Evolutionary conservation across 2,797 vertebrate genomes (phyloP), one percentile per base, ranked within the genome.

Genomic region (Hipposideros larvatus): DNA sequence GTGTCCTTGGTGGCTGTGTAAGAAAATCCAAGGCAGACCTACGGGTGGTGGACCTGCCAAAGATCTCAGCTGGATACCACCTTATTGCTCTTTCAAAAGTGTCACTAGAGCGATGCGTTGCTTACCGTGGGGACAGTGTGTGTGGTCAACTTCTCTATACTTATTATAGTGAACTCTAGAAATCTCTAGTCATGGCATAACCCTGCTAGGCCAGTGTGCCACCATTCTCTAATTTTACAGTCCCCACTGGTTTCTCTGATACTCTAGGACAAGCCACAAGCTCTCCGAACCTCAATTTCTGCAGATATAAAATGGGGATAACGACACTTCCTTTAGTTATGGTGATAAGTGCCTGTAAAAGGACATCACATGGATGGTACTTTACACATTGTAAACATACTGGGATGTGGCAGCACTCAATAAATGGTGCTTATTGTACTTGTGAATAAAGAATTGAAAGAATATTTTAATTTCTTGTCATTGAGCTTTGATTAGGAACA

Each of bases 1-100:
- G 87, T 97, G 77, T 96, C 86, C 53, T 92, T 55, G 34, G 41
- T 80, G 59, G 80, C 53, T 92, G 78, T 79, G 31, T 86, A 34
- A 89, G 70, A 26, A 87, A 85, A 51, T 74, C 48, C 28, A 51
- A 9, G 24, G 34, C 57, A 71, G 82, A 31, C 37, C 18, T 92
- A 14, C 0, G 1, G 55, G 41, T 57, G 43, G 19, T 51, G 37
- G 26, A 19, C 11, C 61, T 46, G 78, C 66, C n/a, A 34, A 61
- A 61, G 53, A 46, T 71, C 34, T 80, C n/a, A 0, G 31, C 37
- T 43, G 4, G 11, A 65, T 5, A 18, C 24, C 48, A 2, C 11
- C 16, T 37, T 4, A 24, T 14, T 66, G 26, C 24, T 73, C n/a
- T 15, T n/a, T n/a, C 11, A 8, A 19, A 71, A 57, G 57, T 11